Conservation (phyloP, 2,113 vertebrate species). For the Psephotus haematonotus region DNA sequence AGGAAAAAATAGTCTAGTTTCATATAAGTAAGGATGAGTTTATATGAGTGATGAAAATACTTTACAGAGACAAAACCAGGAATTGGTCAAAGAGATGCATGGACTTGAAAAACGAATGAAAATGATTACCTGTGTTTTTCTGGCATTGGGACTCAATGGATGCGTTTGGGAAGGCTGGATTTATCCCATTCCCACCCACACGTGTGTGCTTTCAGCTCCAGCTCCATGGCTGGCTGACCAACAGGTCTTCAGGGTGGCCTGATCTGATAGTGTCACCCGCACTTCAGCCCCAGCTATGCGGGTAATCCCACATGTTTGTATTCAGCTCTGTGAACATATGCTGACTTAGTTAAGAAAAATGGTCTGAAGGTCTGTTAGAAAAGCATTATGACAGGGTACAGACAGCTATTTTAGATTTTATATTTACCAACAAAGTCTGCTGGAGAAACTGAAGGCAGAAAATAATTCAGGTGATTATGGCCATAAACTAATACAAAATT, state of each 20-base stretch:
- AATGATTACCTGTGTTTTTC: background rate
- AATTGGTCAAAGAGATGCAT: background rate
- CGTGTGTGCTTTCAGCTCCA: accelerated
- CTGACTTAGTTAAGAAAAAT: background rate
- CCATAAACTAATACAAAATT: background rate
- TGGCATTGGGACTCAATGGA: accelerated
- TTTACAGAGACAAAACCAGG: background rate
- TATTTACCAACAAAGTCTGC: background rate
- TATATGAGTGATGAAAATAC: background rate
- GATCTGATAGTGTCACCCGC: accelerated
- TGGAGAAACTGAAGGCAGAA: background rate
- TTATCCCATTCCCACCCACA: background rate
- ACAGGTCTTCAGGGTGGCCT: accelerated
- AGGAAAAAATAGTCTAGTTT: background rate
- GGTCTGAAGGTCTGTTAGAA: background rate
- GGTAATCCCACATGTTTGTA: accelerated
- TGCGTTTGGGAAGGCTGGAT: background rate
- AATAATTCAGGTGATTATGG: background rate
- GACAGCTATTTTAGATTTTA: background rate
- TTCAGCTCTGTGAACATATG: accelerated
- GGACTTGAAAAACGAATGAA: background rate
- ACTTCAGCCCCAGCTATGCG: accelerated
- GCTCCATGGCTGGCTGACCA: background rate
- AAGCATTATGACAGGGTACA: background rate
- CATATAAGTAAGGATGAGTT: background rate